phyloP scores from a whole-genome alignment of 2,113 vertebrate species.

The Varanus salvator region DNA sequence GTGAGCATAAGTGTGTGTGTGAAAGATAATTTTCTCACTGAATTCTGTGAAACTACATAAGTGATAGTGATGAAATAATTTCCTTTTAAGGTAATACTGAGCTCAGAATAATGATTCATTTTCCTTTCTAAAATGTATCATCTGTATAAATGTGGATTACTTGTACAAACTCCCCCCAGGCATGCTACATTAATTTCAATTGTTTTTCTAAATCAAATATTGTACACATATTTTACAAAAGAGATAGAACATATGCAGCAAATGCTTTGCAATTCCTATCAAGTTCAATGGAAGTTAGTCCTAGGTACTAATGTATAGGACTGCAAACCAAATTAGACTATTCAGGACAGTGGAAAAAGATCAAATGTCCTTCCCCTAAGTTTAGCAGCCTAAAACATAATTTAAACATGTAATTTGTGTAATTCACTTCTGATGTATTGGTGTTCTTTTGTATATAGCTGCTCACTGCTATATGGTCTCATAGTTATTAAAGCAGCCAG shows the following conservation, averaged over 20 bases:
- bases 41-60: not conserved
- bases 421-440: slow-evolving; percentile 30
- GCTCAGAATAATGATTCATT: not conserved
- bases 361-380: slow-evolving; percentile 27
- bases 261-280: not conserved
- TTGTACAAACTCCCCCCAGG: not conserved
- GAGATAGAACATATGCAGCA: not conserved
- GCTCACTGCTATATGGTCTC: no score
- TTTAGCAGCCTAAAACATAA: slow-evolving; percentile 33
- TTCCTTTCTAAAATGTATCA: slow-evolving; percentile 4
- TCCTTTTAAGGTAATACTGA: not conserved
- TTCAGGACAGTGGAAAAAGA: not conserved
- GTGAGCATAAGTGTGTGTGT: not conserved
- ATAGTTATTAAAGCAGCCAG: not conserved
- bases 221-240: not conserved
- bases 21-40: not conserved
- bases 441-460: no score
- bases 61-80: not conserved
- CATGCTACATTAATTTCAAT: not conserved
- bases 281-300: not conserved
- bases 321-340: not conserved
- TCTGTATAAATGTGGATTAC: not conserved
- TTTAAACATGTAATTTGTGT: slow-evolving; percentile 47
- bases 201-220: slow-evolving; percentile 1
- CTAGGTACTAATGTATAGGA: not conserved